Conservation (phyloP, 2,888 invertebrate genomes). For the Rambutsinella grinnellia region DNA sequence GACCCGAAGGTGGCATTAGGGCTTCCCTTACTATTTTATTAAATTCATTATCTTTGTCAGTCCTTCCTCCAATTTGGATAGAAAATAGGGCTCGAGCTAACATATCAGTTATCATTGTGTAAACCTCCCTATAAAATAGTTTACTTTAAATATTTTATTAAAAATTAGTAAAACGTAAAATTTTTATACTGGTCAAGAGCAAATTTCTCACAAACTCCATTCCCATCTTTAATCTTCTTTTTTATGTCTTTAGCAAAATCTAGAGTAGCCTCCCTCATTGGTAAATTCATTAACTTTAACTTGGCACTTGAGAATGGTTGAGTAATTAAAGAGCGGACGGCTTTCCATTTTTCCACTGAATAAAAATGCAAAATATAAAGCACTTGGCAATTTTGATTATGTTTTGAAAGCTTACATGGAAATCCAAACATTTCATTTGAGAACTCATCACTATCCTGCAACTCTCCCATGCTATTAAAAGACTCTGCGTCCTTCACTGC, state of each 20-base stretch:
- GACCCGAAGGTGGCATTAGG: neutral
- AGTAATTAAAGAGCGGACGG: slow-evolving; percentile 34
- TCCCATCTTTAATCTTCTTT: slow-evolving; percentile 16
- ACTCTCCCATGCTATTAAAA: slow-evolving; percentile 39
- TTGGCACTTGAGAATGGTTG: slow-evolving; percentile 47
- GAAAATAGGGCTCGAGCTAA: slow-evolving; percentile 39
- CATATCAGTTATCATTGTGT: slow-evolving; percentile 57
- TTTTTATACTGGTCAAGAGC: slow-evolving; percentile 44
- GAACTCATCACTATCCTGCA: slow-evolving; percentile 53
- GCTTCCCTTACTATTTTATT: slow-evolving; percentile 34
- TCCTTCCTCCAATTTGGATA: slow-evolving; percentile 24
- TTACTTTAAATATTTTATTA: too few species aligned
- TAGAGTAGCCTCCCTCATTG: slow-evolving; percentile 33
- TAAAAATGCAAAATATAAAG: neutral
- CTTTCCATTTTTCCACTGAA: slow-evolving; percentile 59
- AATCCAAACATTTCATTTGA: slow-evolving; percentile 57
- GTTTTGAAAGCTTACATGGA: slow-evolving; percentile 19
- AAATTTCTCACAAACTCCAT: slow-evolving; percentile 29
- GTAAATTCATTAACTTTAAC: slow-evolving; percentile 49
- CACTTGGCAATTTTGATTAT: neutral
- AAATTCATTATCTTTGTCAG: slow-evolving; percentile 33
- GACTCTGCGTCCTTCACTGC: slow-evolving; percentile 52
- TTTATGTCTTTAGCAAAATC: slow-evolving; percentile 19
- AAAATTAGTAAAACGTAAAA: too few species aligned
- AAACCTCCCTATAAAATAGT: slow-evolving; percentile 4